Percentiles rank a stretch among this genome's conserved stretches.
Conservation (phyloP, 2,113 vertebrate genomes). For the Oryctolagus cuniculus region DNA sequence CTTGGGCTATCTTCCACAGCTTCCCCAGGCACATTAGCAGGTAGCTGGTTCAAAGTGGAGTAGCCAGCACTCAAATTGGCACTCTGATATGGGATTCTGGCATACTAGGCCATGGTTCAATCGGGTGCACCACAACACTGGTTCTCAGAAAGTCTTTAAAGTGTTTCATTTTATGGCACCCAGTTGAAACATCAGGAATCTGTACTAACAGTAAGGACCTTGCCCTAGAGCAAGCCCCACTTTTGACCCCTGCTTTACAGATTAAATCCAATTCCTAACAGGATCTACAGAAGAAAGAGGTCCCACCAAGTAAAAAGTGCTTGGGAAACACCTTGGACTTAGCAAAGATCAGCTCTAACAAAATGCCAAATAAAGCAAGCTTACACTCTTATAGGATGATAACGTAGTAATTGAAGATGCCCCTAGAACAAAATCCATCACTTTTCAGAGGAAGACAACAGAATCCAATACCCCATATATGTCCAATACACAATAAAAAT, state of each 20-base stretch:
- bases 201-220: not conserved
- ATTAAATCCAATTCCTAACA: slow-evolving; percentile 2
- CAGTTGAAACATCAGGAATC: not conserved
- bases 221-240: not conserved
- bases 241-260: not conserved
- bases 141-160: not conserved
- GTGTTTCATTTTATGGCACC: not conserved
- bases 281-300: not conserved
- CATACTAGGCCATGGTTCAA: no score
- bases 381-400: not conserved
- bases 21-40: no score
- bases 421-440: not conserved
- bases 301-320: not conserved
- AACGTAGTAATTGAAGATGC: not conserved
- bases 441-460: slow-evolving; percentile 4
- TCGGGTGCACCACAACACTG: no score
- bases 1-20: no score
- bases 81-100: no score
- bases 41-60: no score
- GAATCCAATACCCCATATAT: not conserved
- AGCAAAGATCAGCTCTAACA: not conserved
- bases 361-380: slow-evolving; percentile 5
- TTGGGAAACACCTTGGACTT: not conserved
- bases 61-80: no score
- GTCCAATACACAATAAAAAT: not conserved